A percentile compares a stretch with the other conserved stretches of the same genome.
phyloP scores from a whole-genome alignment of 1,140 invertebrate species.

The Penaeus chinensis region DNA sequence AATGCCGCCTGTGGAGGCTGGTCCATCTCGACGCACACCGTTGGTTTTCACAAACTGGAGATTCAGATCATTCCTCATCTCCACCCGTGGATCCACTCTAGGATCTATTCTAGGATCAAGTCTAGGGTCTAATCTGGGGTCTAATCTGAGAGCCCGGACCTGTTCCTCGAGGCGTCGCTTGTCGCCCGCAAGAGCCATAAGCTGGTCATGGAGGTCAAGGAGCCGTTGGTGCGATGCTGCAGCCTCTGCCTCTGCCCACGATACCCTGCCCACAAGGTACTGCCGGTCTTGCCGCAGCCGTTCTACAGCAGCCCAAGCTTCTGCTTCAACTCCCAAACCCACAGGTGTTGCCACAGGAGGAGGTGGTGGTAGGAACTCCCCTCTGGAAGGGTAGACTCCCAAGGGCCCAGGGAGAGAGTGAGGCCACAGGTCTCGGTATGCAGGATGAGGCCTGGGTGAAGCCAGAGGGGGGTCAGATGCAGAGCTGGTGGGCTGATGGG shows the following conservation, averaged over 20 bases:
- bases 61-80: conserved; percentile 29
- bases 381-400: conserved; percentile 18
- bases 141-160: conserved; percentile 44
- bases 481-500: conserved; percentile 36
- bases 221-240: conserved; percentile 61
- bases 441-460: conserved; percentile 17
- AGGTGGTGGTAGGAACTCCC: conserved; percentile 23
- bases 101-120: conserved; percentile 35
- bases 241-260: conserved; percentile 58
- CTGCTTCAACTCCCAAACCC: conserved; percentile 42
- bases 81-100: background rate
- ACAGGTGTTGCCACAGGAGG: conserved; percentile 37
- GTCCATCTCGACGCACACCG: conserved; percentile 43
- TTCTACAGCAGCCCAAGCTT: conserved; percentile 71
- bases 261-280: conserved; percentile 70
- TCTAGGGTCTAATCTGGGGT: conserved; percentile 1
- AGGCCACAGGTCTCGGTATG: conserved; percentile 55
- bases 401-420: conserved; percentile 57
- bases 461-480: conserved; percentile 19
- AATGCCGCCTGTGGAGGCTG: conserved; percentile 42
- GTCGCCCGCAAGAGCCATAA: conserved; percentile 56
- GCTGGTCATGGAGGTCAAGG: conserved; percentile 58
- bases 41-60: conserved; percentile 48
- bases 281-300: conserved; percentile 76
- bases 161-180: conserved; percentile 60